phyloP scores from a whole-genome alignment of 1,140 invertebrate species.

The Dryas iulia region DNA sequence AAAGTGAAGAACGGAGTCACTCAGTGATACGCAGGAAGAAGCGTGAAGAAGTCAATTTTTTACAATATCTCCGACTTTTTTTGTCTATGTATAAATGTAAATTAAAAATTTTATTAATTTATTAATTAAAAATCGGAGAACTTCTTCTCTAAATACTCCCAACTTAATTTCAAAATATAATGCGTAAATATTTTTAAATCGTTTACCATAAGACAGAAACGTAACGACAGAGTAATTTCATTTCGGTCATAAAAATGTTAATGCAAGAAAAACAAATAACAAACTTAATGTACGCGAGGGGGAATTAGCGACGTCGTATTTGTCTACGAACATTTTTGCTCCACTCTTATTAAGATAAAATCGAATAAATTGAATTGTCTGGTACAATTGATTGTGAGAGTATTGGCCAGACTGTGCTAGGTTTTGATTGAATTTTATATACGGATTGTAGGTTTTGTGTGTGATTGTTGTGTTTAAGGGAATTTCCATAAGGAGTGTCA shows the following conservation, averaged over 20 bases:
- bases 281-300: conserved; percentile 68
- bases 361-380: conserved; percentile 55
- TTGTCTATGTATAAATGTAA: too few relatives aligned
- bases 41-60: too few relatives aligned
- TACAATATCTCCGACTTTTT: too few relatives aligned
- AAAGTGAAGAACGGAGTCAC: neutral
- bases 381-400: conserved; percentile 45
- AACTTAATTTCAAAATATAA: neutral
- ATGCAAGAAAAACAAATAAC: conserved; percentile 73
- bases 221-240: conserved; percentile 51
- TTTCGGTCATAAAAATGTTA: conserved; percentile 78
- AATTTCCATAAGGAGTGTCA: too few relatives aligned
- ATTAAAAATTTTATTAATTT: too few relatives aligned
- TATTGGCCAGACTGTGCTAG: neutral
- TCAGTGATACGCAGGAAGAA: too few relatives aligned
- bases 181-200: conserved; percentile 3
- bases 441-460: neutral
- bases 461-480: too few relatives aligned
- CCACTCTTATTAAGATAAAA: conserved; percentile 49
- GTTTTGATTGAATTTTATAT: neutral
- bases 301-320: conserved; percentile 57
- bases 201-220: neutral
- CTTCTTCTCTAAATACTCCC: too few relatives aligned
- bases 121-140: too few relatives aligned
- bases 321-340: conserved; percentile 45